phyloP scores from a whole-genome alignment of 2,888 invertebrate genomes.

The Therioaphis trifolii region DNA sequence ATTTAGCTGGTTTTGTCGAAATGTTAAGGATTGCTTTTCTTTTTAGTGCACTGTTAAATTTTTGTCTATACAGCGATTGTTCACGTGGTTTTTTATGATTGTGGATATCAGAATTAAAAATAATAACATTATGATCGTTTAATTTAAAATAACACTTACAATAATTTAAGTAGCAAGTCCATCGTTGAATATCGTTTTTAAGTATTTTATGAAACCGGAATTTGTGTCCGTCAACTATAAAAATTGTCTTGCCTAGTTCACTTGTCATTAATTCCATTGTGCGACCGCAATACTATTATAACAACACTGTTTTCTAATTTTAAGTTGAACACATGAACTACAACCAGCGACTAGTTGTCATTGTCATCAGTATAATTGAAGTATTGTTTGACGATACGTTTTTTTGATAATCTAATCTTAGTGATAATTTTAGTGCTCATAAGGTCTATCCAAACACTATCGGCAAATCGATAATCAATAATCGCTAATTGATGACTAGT shows the following conservation, averaged over 20 bases:
- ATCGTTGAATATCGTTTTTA: background rate
- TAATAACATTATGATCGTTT: too few species aligned
- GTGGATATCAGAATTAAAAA: background rate
- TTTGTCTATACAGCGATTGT: too few species aligned
- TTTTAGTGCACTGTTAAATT: too few species aligned
- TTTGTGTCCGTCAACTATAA: background rate
- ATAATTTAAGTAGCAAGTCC: background rate
- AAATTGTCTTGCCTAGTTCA: background rate
- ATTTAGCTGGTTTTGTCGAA: too few species aligned
- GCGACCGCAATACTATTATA: too few species aligned
- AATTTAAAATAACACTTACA: background rate
- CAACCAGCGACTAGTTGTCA: background rate
- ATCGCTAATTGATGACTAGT: background rate
- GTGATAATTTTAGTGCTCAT: slow-evolving; percentile 8
- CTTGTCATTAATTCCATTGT: background rate
- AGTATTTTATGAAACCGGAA: background rate
- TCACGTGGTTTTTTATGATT: too few species aligned
- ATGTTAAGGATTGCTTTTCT: too few species aligned
- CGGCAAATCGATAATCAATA: background rate
- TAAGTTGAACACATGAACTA: too few species aligned
- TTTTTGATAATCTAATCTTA: background rate
- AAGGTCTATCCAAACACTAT: background rate
- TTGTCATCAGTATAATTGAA: background rate
- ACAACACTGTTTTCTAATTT: too few species aligned
- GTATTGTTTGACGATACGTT: slow-evolving; percentile 8